Conservation (phyloP, 2,888 invertebrate genomes). For the Xylocampa areola region DNA sequence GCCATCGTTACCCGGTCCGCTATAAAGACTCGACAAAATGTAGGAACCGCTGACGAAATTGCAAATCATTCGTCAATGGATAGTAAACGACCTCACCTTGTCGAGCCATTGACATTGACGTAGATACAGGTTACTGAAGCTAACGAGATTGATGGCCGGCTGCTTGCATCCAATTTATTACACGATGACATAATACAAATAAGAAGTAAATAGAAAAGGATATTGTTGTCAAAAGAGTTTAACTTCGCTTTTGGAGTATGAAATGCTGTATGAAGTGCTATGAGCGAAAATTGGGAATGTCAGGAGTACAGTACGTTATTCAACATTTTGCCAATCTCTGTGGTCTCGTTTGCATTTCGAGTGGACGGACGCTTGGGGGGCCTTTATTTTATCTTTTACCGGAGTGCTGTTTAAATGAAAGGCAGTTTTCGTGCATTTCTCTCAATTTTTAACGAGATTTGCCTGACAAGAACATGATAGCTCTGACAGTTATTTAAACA, state of each 20-base stretch:
- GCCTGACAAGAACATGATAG: constrained; percentile 75
- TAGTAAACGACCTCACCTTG: constrained; percentile 72
- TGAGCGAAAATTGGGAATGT: constrained; percentile 56
- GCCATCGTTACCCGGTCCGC: constrained; percentile 67
- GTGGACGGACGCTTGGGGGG: constrained; percentile 68
- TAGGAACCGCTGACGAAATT: constrained; percentile 66
- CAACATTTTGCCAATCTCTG: constrained; percentile 74
- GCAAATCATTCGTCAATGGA: constrained; percentile 77
- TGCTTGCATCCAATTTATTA: constrained; percentile 52
- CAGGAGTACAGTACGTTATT: constrained; percentile 59
- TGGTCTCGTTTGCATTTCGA: constrained; percentile 80
- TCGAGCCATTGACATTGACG: constrained; percentile 72
- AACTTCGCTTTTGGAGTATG: constrained; percentile 24
- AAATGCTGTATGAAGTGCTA: constrained; percentile 24
- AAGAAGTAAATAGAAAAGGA: constrained; percentile 45
- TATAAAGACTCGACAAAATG: constrained; percentile 64
- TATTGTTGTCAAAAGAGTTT: constrained; percentile 35
- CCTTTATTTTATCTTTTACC: constrained; percentile 77
- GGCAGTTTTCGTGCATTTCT: constrained; percentile 80
- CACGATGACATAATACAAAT: constrained; percentile 50
- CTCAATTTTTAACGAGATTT: constrained; percentile 81
- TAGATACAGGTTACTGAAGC: constrained; percentile 64
- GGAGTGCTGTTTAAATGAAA: constrained; percentile 80
- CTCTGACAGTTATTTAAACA: constrained; percentile 82
- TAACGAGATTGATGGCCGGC: constrained; percentile 64